A percentile compares a stretch with the other conserved stretches of the same genome.
These are phyloP conservation scores for Cydia fagiglandana DNA, from an alignment of 1,140 invertebrate species.

Conservation along the genomic window DNA sequence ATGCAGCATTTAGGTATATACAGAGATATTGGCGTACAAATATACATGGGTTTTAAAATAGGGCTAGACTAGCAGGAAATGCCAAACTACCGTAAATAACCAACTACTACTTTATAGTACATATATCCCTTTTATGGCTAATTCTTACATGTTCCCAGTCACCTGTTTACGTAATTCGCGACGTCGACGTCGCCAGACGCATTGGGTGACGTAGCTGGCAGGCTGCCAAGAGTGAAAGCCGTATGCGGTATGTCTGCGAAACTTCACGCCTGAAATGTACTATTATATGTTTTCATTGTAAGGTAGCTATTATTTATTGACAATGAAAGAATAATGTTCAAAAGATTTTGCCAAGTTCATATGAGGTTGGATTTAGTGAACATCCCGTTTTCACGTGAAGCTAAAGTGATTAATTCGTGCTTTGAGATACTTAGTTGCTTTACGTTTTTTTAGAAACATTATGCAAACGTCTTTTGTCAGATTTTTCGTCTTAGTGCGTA, in stretches of 20 bases:
- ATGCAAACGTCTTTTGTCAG: no score
- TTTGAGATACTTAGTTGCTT: no score
- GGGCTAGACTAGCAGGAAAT: background rate
- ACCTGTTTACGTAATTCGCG: background rate
- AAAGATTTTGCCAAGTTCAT: background rate
- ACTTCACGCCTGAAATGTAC: background rate
- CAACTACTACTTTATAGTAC: background rate
- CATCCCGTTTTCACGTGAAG: background rate
- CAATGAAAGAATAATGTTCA: background rate
- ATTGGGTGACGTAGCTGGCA: background rate
- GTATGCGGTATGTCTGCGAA: background rate
- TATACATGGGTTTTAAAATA: background rate
- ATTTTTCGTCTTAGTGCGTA: no score
- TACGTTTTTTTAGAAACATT: no score
- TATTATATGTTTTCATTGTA: background rate
- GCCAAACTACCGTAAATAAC: background rate
- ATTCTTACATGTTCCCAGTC: background rate
- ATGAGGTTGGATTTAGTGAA: background rate
- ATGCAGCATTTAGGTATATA: background rate
- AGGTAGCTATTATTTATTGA: background rate
- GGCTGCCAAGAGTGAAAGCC: conserved; percentile 7
- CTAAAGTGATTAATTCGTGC: background rate
- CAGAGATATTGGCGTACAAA: background rate
- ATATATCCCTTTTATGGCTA: background rate
- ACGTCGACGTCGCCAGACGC: background rate